Base-by-base conservation (phyloP, 2,888 invertebrate species). In the Nysson spinosus region DNA sequence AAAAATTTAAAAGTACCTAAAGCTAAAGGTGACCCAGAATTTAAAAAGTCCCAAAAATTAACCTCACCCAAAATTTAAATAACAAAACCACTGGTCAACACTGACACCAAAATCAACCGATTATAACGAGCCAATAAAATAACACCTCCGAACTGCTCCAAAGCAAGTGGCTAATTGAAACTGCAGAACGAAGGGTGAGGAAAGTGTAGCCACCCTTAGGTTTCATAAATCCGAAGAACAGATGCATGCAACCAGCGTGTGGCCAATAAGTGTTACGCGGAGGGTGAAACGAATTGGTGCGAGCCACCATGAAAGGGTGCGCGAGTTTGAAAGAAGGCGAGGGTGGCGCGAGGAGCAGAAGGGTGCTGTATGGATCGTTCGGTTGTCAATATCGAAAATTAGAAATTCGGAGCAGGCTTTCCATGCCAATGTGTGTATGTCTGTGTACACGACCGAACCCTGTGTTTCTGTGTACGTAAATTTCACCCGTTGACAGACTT, bases 221-320 rank as follows among this genome's bases (percentile, higher is more conserved):
- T 56, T 77, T 74, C 75, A 80, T 82, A 83, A 83, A 84, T 83
- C 78, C 74, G 61, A 54, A 70, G 62, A 17, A 55, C 14, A 52
- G 73, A 75, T 77, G 82, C 81, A 78, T 76, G 79, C 75, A 65
- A 71, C 79, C 77, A 78, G 76, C 79, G 78, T 67, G 64, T 65
- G 67, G 78, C 80, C 80, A 81, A 81, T 81, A 79, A 81, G 74
- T 77, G 78, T 69, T 75, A 76, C 79, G 68, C 50, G 46, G 20
- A 12, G 32, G 66, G 28, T 50, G 16, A 4, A 50, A 40, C 11
- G 62, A 72, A 64, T 52, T 28, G 17, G n/a, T 9, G 26, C 17
- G 7, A 37, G 35, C 54, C 32, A n/a, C n/a, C n/a, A 42, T 32
- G 24, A 19, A n/a, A 26, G 35, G 26, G 12, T 7, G 28, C 2